phyloP scores from a whole-genome alignment of 2,797 vertebrate species.

The Toxotes lorentzi region DNA sequence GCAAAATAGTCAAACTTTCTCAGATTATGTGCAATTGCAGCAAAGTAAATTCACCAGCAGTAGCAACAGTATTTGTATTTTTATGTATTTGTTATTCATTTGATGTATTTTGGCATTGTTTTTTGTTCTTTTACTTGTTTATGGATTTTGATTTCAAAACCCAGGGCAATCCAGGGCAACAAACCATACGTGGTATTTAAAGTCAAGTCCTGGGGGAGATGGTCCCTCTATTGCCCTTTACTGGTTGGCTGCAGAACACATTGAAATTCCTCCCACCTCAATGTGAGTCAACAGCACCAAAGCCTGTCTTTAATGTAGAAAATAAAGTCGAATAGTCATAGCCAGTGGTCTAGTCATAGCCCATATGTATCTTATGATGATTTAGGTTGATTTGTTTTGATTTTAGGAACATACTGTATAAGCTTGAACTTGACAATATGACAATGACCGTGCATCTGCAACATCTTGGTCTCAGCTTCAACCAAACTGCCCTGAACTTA shows the following conservation, averaged over 20 bases:
- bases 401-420: not conserved
- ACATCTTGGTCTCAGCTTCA: not conserved
- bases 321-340: constrained; percentile 37
- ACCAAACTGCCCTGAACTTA: not conserved
- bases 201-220: constrained; percentile 56
- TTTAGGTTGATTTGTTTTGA: constrained; percentile 1
- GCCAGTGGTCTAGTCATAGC: constrained; percentile 2
- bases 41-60: constrained; percentile 29
- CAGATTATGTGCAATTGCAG: constrained; percentile 35
- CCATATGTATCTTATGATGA: not conserved
- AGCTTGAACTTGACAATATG: not conserved
- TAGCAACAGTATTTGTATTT: constrained; percentile 2
- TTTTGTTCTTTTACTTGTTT: constrained; percentile 9
- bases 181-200: constrained; percentile 60
- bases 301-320: constrained; percentile 18
- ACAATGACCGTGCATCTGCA: not conserved
- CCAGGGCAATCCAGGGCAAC: constrained; percentile 44
- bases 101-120: not conserved
- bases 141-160: constrained; percentile 17
- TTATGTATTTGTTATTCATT: constrained; percentile 8
- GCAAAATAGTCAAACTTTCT: constrained; percentile 9
- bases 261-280: constrained; percentile 59
- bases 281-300: constrained; percentile 55
- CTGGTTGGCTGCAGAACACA: constrained; percentile 54
- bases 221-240: constrained; percentile 68